Base-by-base conservation (phyloP, 2,113 vertebrate species). In the Madoqua kirkii region DNA sequence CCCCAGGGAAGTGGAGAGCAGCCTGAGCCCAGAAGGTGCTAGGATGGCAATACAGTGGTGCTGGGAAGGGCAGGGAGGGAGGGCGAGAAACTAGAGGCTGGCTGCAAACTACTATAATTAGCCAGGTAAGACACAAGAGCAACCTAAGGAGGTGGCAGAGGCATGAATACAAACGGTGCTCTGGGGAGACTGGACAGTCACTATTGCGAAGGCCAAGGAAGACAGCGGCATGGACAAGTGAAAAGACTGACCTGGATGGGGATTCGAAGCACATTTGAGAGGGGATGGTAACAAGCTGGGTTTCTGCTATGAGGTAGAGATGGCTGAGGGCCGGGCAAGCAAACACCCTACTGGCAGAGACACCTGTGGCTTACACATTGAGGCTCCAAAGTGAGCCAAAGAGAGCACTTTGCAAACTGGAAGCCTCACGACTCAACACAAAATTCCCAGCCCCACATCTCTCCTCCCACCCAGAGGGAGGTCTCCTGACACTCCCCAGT, bases 41-140 rank as follows among this genome's bases (percentile, higher is more conserved):
- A 16, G 29, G 21, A 17, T 31, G 50, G 25, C 6, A 3, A 14
- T 9, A 62, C 1, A 50, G 27, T 10, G 0, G 45, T 0, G 31
- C 43, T 7, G 11, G 54, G 40, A 60, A 89, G 33, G 19, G 21
- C 3, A 31, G 43, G 5, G 6, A 57, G 36, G 31, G 82, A 25
- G 45, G 50, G 23, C 23, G 12, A 81, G 13, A 67, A 55, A 83
- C 0, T 29, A n/a, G 90, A 82, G 27, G 19, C 74, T n/a, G 59
- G 14, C 21, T 95, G 55, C 59, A 33, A 50, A 50, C 74, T 11
- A 40, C 14, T 52, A 3, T 1, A 50, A n/a, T 16, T 4, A 15
- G 29, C 43, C 12, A 55, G n/a, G 52, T 8, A 33, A 82, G 84
- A 59, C 1, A 19, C 16, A 67, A 36, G 50, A 17, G 33, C 50